Base-by-base conservation (phyloP, 2,113 vertebrate species). In the Callospermophilus lateralis region DNA sequence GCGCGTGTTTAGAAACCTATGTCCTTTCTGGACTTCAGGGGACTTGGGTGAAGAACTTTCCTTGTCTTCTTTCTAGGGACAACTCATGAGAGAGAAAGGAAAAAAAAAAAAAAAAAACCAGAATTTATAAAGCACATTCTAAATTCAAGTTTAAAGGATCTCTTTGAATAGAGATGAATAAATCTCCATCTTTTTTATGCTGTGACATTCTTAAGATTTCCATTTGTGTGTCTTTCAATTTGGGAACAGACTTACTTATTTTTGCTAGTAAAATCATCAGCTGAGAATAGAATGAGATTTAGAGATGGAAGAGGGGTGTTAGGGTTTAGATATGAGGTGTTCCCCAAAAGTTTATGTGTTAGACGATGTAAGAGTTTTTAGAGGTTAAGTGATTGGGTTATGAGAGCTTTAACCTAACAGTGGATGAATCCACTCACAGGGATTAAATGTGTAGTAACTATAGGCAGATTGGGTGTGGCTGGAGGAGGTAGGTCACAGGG, bases 251-350 rank as follows among this genome's bases (percentile, higher is more conserved):
- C 45, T 81, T 37, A 39, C 51, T 80, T 67, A 61, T 45, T 92
- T 95, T 96, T 80, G 42, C 74, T 79, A 70, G 22, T 19, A 4
- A 53, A 89, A 70, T 90, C 45, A 90, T 37, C 89, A 45, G 4
- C 45, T 51, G 26, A 91, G 78, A 84, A 17, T 32, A 53, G 20
- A 89, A 51, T 70, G 48, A 84, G 28, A 15, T 17, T 24, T 42
- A 45, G 70, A 51, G 24, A 58, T 12, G 10, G 5, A 17, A 24
- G 11, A 30, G 45, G 8, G 6, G 15, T 63, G 61, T 63, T 63
- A 63, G 61, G 55, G 20, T 58, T 58, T 58, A 58, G 55, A 58
- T 58, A 22, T 58, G 55, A 58, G 5, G 61, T 63, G 61, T 63
- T 9, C 26, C 61, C 24, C 61, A 28, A 63, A 63, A 63, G 61